Percentiles rank a stretch among this genome's conserved stretches.
Evolutionary conservation across 2,888 invertebrate genomes (phyloP).

Genomic region (Polietes domitor): DNA sequence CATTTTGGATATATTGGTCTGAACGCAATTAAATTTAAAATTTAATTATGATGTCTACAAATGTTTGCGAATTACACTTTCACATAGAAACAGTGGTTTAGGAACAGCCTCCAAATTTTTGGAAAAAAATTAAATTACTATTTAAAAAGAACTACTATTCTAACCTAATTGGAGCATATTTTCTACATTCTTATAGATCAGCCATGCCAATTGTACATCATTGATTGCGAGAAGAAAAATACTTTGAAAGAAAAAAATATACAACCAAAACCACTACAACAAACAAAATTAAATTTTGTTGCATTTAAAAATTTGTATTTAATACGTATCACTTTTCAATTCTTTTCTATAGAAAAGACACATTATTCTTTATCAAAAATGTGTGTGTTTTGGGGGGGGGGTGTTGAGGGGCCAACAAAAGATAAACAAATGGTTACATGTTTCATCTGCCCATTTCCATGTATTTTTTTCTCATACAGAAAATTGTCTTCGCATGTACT

Average conservation of each 20-base stretch:
- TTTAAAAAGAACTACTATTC: too few relatives aligned
- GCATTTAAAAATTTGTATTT: constrained; percentile 58
- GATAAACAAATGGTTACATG: constrained; percentile 18
- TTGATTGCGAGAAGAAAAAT: constrained; percentile 27
- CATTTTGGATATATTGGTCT: too few relatives aligned
- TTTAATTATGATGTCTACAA: too few relatives aligned
- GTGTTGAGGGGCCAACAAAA: constrained; percentile 32
- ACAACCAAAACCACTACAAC: constrained; percentile 65
- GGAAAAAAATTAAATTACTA: too few relatives aligned
- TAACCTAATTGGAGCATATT: too few relatives aligned
- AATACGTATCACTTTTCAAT: constrained; percentile 43
- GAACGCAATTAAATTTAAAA: too few relatives aligned
- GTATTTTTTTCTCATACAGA: constrained; percentile 26
- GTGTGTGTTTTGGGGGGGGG: too few relatives aligned
- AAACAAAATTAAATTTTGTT: constrained; percentile 44
- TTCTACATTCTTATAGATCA: too few relatives aligned
- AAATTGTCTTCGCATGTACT: constrained; percentile 5
- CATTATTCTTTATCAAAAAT: constrained; percentile 63
- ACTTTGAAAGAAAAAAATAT: constrained; percentile 35
- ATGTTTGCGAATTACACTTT: too few relatives aligned
- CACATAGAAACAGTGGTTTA: too few relatives aligned
- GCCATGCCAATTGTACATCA: constrained; percentile 36
- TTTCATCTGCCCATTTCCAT: constrained; percentile 18
- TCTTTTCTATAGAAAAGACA: constrained; percentile 8
- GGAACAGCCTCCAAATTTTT: too few relatives aligned